Base-by-base conservation (phyloP, 2,113 vertebrate genomes). In the Elachura formosa region DNA sequence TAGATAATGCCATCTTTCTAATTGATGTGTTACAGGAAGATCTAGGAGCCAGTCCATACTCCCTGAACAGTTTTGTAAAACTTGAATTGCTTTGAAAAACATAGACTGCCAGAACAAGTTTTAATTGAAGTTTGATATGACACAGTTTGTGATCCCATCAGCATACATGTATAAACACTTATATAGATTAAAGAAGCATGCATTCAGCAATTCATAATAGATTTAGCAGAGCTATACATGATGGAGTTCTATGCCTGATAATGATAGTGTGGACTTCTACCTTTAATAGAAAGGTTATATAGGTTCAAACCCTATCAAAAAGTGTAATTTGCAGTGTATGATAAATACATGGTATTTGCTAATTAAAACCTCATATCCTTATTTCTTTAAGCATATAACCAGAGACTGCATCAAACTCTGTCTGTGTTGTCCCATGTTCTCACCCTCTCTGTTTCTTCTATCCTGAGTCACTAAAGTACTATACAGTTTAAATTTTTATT, bases 231-330 rank as follows among this genome's bases (percentile, higher is more conserved):
- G 48, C 13, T 14, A 6, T 52, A 13, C 6, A 10, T 11, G 3
- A 29, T 28, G 28, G 41, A 1, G 5, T 46, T 74, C 22, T 75
- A 12, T 22, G 18, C 5, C 31, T 0, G 0, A 11, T 29, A 59
- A 15, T 12, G 11, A 9, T n/a, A 80, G 10, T 15, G 8, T 72
- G 28, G 34, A 55, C 12, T 76, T 46, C 22, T 63, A 2, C 45
- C n/a, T 54, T 71, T 64, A 34, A 51, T 6, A 54, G 33, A 59
- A 88, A 43, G 7, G 4, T 29, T 4, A 51, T 24, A 17, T 14
- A 43, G 12, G 3, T 66, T 90, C 51, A 68, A 83, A 34, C 4
- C 2, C 10, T 48, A 46, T 10, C 4, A 80, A 52, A 36, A 73
- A 54, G 2, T 29, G 3, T 19, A 6, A 69, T 75, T 64, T 72